phyloP scores from a whole-genome alignment of 2,797 vertebrate genomes.

The Enteromius paludinosus region DNA sequence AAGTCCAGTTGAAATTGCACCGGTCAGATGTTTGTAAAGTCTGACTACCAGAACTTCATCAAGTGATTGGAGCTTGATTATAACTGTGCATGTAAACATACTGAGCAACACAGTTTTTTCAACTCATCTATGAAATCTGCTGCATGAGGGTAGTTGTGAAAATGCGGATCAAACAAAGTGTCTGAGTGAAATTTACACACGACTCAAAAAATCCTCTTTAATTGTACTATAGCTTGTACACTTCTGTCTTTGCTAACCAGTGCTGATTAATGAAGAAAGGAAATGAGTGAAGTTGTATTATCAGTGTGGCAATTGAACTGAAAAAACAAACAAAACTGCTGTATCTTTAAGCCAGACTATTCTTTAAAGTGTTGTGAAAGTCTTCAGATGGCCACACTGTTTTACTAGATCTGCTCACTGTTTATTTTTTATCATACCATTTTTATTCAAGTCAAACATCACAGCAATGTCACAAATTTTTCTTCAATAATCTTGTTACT shows the following conservation, averaged over 20 bases:
- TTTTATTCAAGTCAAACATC: slow-evolving; percentile 1
- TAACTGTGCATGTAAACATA: slow-evolving; percentile 12
- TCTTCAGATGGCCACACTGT: slow-evolving; percentile 3
- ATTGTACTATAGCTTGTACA: slow-evolving; percentile 19
- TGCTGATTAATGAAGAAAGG: background rate
- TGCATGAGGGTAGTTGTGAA: background rate
- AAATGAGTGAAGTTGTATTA: slow-evolving; percentile 10
- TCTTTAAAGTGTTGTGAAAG: background rate
- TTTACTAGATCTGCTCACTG: background rate
- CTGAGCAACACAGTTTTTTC: slow-evolving; percentile 5
- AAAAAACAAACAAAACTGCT: background rate
- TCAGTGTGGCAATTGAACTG: background rate
- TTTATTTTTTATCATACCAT: slow-evolving; percentile 1
- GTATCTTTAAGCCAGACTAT: slow-evolving; percentile 9
- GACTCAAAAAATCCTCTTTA: background rate
- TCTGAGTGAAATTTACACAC: background rate
- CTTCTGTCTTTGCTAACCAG: slow-evolving; percentile 10
- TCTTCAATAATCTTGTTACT: background rate
- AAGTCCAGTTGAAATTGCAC: background rate
- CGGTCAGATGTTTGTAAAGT: background rate
- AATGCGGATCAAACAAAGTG: slow-evolving; percentile 1
- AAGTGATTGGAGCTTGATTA: background rate
- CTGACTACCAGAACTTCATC: background rate
- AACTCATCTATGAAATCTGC: slow-evolving; percentile 4
- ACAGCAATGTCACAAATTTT: background rate